Conservation (phyloP, 64 coral and sea anemone genomes). For the Pocillopora damicornis region DNA sequence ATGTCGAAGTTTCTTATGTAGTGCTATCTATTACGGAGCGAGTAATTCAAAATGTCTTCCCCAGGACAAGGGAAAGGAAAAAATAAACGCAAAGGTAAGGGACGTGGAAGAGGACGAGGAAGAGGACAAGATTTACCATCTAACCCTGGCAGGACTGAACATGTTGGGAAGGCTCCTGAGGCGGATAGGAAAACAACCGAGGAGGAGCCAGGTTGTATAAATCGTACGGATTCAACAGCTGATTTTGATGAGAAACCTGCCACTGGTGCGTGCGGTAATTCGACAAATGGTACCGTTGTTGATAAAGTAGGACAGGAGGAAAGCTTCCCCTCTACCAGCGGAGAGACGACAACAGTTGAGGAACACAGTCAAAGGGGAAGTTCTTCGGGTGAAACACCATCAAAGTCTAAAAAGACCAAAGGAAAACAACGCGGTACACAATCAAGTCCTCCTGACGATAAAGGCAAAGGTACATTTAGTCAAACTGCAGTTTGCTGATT, state of each 20-base stretch:
- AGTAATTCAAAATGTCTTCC: conserved; percentile 1
- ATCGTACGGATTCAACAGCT: neutral
- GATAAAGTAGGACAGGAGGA: no score
- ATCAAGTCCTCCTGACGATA: no score
- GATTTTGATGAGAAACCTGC: neutral
- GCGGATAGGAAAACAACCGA: neutral
- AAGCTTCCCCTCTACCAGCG: no score
- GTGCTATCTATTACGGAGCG: no score
- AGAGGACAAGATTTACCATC: neutral
- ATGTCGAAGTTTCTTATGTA: neutral
- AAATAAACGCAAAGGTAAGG: neutral
- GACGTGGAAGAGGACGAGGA: neutral
- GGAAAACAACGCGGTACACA: no score
- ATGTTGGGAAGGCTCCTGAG: neutral
- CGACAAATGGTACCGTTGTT: no score
- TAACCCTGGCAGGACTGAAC: neutral
- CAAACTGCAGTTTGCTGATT: no score
- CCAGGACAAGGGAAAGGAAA: conserved; percentile 9
- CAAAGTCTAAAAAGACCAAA: no score
- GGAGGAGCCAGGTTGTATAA: neutral
- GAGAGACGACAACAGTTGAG: no score
- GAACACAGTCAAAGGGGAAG: no score
- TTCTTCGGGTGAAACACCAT: no score
- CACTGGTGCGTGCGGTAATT: neutral
- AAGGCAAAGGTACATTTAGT: no score